Evolutionary conservation across 2,797 vertebrate genomes (phyloP).

Genomic region (Sebastes vulpes): DNA sequence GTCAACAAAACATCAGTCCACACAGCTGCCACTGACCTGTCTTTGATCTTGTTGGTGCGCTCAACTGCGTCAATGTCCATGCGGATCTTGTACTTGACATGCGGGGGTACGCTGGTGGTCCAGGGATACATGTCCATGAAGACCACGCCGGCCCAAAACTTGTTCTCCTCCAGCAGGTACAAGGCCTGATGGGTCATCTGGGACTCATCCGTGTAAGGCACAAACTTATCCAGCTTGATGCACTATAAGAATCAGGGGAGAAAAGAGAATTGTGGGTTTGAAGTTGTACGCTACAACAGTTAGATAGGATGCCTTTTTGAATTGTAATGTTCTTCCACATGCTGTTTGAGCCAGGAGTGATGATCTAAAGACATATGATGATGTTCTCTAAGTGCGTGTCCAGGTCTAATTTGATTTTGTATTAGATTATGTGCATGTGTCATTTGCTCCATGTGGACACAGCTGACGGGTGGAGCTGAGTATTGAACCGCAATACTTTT

Average conservation of each 20-base stretch:
- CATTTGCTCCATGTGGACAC: neutral
- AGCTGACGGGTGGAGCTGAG: neutral
- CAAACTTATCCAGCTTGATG: constrained; percentile 94
- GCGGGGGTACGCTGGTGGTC: constrained; percentile 85
- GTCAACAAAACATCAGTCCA: constrained; percentile 76
- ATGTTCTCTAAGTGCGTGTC: neutral
- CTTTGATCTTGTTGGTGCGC: constrained; percentile 96
- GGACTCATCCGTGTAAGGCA: constrained; percentile 89
- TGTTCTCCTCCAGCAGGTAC: constrained; percentile 91
- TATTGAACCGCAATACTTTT: neutral
- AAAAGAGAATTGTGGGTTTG: neutral
- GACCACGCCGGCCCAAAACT: constrained; percentile 94
- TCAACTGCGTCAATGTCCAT: constrained; percentile 97
- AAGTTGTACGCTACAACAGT: neutral
- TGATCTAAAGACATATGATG: neutral
- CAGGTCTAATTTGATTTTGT: neutral
- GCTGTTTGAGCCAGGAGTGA: neutral
- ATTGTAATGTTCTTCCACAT: neutral
- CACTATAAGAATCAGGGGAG: constrained; percentile 82
- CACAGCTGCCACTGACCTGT: constrained; percentile 87
- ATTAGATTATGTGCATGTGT: neutral
- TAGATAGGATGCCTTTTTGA: neutral
- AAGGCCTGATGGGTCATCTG: constrained; percentile 90
- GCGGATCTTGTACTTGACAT: constrained; percentile 94
- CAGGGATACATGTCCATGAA: constrained; percentile 89